Conservation (phyloP, 2,888 invertebrate species). For the Acleris emargana region DNA sequence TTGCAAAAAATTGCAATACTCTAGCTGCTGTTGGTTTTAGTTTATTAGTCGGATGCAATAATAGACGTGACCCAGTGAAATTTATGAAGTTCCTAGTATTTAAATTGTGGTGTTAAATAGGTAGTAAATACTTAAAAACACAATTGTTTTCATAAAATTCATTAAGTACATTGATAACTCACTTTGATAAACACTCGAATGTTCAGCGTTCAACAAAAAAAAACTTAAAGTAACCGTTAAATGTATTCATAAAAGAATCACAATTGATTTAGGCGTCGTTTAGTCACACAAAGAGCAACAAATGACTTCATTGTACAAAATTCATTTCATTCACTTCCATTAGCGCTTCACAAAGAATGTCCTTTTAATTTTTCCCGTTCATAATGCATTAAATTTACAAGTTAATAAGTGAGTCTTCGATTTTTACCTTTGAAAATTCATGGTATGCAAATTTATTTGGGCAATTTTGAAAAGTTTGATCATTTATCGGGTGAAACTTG, state of each 20-base stretch:
- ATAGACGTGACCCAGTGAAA: no score
- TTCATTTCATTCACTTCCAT: constrained; percentile 5
- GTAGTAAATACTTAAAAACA: no score
- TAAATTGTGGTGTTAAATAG: no score
- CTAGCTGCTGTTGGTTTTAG: no score
- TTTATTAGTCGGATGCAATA: no score
- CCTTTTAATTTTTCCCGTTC: constrained; percentile 25
- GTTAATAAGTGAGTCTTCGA: constrained; percentile 22
- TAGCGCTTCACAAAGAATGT: constrained; percentile 17
- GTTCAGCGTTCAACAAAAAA: not conserved
- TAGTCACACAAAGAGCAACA: constrained; percentile 16
- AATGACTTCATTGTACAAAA: constrained; percentile 19
- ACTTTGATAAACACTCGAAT: no score
- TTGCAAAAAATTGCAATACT: no score
- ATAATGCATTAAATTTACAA: constrained; percentile 21
- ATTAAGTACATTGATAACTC: no score
- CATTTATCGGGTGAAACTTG: constrained; percentile 9
- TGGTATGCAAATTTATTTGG: constrained; percentile 31
- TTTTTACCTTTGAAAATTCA: constrained; percentile 27
- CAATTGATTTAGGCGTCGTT: constrained; percentile 15
- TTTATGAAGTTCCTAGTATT: no score
- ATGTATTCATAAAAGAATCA: constrained; percentile 8
- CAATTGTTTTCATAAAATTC: no score
- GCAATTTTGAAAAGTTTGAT: constrained; percentile 24
- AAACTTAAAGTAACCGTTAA: not conserved